Percentiles rank a stretch among this genome's conserved stretches.
phyloP scores from a whole-genome alignment of 2,888 invertebrate species.

The Orthonevra nobilis region DNA sequence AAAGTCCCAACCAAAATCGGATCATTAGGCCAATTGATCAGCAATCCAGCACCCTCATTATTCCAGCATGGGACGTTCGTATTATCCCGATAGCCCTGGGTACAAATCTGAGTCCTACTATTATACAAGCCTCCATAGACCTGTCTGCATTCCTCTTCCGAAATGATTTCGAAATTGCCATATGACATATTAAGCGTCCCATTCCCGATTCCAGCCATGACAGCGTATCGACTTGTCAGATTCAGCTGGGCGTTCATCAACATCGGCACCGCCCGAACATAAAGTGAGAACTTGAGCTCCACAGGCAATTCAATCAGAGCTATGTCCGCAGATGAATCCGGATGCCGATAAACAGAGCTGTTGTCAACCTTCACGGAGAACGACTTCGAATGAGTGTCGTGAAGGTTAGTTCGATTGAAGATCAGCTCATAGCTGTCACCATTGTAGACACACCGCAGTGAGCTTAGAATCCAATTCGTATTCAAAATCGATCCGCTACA shows the following conservation, averaged over 20 bases:
- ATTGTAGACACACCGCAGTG: conserved; percentile 39
- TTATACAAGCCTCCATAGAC: conserved; percentile 24
- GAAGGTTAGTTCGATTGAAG: conserved; percentile 60
- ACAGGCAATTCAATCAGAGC: conserved; percentile 63
- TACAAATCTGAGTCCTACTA: conserved; percentile 53
- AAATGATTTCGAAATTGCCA: conserved; percentile 62
- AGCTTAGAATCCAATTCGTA: conserved; percentile 59
- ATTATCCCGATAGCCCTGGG: conserved; percentile 50
- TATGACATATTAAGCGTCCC: conserved; percentile 49
- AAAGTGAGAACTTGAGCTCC: conserved; percentile 31
- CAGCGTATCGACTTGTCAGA: conserved; percentile 41
- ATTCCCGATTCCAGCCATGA: conserved; percentile 64
- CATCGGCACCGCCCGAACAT: conserved; percentile 36
- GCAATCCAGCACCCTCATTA: conserved; percentile 68
- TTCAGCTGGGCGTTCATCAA: conserved; percentile 4
- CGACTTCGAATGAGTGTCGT: conserved; percentile 18
- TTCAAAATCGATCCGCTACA: conserved; percentile 68
- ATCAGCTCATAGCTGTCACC: conserved; percentile 25
- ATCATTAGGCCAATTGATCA: conserved; percentile 64
- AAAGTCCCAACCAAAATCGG: conserved; percentile 66
- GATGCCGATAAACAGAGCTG: conserved; percentile 30
- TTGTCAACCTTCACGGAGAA: conserved; percentile 51
- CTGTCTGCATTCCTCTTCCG: conserved; percentile 27
- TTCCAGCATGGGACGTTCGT: conserved; percentile 59
- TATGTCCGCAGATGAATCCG: conserved; percentile 36